Evolutionary conservation across 2,113 vertebrate species (phyloP), one percentile per base, ranked within the genome.

Genomic region (Pangasianodon hypophthalmus): DNA sequence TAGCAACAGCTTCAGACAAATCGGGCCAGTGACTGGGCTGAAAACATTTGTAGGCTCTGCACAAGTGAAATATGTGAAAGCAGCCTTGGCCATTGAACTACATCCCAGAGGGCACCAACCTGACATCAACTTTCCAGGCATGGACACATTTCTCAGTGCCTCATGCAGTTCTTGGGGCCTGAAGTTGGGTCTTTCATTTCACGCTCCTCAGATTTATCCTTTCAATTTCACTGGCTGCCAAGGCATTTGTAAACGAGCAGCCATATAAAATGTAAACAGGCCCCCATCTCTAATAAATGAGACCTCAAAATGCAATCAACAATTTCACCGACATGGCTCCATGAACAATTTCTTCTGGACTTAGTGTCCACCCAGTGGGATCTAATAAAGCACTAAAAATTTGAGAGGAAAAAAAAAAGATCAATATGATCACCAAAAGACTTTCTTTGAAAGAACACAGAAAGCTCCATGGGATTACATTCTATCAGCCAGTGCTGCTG

Each of bases 261-360:
- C 88, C 87, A 88, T 91, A 93, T 92, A 92, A 93, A 95, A 95
- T 88, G 88, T 85, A 93, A 93, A 94, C 85, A 92, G 91, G 87
- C 60, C 88, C 87, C 91, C 87, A 73, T 73, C 50, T 92, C 48
- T 91, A 88, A 93, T 92, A 93, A 94, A 94, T 88, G 90, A 94
- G 92, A 89, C 90, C 91, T 94, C 85, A 87, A 90, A 37, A 89
- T 56, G 82, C 92, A 93, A 94, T 93, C 92, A 93, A 89, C 89
- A 92, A 90, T 91, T 93, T 94, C 91, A 93, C 62, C 56, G 92
- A 75, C 60, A 88, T 58, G 90, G 87, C 93, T 92, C 92, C 81
- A 56, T 84, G 84, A 77, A 19, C 81, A 80, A 92, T 93, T 89
- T 90, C 90, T 87, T 88, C 73, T 87, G 77, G 90, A 77, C 80